Evolutionary conservation across 1,140 invertebrate species (phyloP), one percentile per base, ranked within the genome.

Genomic region (Grapholita molesta): DNA sequence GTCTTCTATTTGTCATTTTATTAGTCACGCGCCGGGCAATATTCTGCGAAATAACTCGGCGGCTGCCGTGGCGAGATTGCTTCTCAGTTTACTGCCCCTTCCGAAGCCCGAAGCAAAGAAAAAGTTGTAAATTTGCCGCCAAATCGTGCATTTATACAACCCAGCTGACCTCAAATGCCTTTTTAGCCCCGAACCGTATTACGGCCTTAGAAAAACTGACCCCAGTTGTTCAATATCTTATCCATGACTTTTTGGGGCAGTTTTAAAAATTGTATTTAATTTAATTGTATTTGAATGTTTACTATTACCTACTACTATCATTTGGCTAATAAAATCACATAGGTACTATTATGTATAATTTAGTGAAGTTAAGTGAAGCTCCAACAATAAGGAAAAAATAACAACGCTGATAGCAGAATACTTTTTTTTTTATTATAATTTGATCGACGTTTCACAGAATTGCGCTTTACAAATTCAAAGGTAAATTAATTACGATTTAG

Each of bases 91-190:
- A 91, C 85, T 83, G 78, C 85, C 83, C 78, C 79, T 77, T 76
- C 80, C 71, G 79, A 80, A 76, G 80, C 74, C 79, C 76, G 70
- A 76, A 73, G 77, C 79, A 64, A 78, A 81, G 86, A 85, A 88
- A 88, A 88, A 90, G 85, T 90, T 88, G 86, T 90, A 90, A 90
- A 88, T 88, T 90, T 85, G 82, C 76, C 82, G 71, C 79, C 79
- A 87, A 90, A 90, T 88, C 79, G 85, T 79, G 77, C 83, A 77
- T 88, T 89, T 90, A 86, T 88, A 85, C 85, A 82, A 78, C 79
- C 76, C 78, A 66, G 79, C 78, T 86, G 84, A 88, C 84, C 88
- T 78, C 80, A 80, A 76, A 67, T 72, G 73, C 66, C 77, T 75
- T 68, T 9, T 65, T 81, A 74, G 82, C 79, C 77, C 79, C 78